These are phyloP conservation scores for Leucophenga montana DNA, from an alignment of 2,888 invertebrate species.

Conservation along the genomic window DNA sequence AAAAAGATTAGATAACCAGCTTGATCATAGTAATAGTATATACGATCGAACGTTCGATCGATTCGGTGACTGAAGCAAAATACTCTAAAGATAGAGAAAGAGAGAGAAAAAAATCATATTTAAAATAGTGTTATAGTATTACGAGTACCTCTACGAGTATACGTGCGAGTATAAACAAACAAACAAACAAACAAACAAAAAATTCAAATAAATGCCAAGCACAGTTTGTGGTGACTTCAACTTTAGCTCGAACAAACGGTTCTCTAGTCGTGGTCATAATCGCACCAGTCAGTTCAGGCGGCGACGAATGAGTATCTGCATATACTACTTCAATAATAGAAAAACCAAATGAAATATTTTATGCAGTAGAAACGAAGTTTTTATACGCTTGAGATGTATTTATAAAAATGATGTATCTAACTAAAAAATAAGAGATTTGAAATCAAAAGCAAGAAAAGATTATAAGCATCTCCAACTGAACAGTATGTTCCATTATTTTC, in stretches of 20 bases:
- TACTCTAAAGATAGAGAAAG: too few relatives aligned
- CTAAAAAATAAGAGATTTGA: not conserved
- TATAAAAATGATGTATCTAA: not conserved
- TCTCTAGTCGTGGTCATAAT: slow-evolving; percentile 18
- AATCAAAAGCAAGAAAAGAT: not conserved
- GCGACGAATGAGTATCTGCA: not conserved
- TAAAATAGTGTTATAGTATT: not conserved
- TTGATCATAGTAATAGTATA: too few relatives aligned
- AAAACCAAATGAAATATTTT: not conserved
- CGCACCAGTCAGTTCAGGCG: not conserved
- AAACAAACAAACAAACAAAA: not conserved
- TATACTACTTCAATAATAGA: not conserved
- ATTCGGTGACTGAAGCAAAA: too few relatives aligned
- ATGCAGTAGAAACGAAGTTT: too few relatives aligned
- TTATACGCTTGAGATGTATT: too few relatives aligned
- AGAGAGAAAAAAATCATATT: not conserved
- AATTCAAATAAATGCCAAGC: not conserved
- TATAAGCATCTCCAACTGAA: too few relatives aligned
- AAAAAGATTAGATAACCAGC: too few relatives aligned
- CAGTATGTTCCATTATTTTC: too few relatives aligned
- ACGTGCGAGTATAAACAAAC: not conserved
- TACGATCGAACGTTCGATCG: too few relatives aligned
- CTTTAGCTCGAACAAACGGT: slow-evolving; percentile 10
- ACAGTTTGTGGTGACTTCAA: slow-evolving; percentile 5
- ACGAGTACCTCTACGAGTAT: too few relatives aligned